phyloP scores from a whole-genome alignment of 2,113 vertebrate species.

The Tor tambroides region DNA sequence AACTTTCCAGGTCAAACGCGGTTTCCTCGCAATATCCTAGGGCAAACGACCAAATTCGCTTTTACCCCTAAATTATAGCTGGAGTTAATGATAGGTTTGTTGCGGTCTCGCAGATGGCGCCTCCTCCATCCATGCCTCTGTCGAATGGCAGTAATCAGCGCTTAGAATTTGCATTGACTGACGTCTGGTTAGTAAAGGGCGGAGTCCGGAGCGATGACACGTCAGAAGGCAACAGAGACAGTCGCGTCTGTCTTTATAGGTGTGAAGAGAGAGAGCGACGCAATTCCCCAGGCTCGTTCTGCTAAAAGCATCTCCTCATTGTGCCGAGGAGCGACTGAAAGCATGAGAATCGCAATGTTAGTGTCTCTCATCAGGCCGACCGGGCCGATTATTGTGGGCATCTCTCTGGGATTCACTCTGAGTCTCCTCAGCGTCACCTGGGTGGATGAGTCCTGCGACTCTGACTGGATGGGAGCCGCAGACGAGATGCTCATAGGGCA shows the following conservation, averaged over 20 bases:
- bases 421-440: conserved; percentile 89
- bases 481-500: conserved; percentile 60
- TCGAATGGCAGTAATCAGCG: conserved; percentile 15
- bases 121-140: conserved; percentile 1
- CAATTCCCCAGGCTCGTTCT: no score
- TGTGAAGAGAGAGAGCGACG: conserved; percentile 27
- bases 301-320: not conserved
- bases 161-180: conserved; percentile 23
- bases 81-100: conserved; percentile 1
- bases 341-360: conserved; percentile 86
- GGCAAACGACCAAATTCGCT: conserved; percentile 26
- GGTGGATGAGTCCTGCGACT: conserved; percentile 87
- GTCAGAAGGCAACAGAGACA: conserved; percentile 43
- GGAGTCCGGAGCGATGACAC: conserved; percentile 53
- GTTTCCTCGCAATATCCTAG: conserved; percentile 25
- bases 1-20: not conserved
- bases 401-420: conserved; percentile 92
- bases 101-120: not conserved
- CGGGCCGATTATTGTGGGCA: conserved; percentile 88
- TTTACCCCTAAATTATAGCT: conserved; percentile 36
- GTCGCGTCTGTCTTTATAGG: conserved; percentile 16
- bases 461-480: conserved; percentile 49
- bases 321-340: not conserved
- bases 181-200: conserved; percentile 35
- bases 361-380: conserved; percentile 86